Base-by-base conservation (phyloP, 2,797 vertebrate species). In the Carduelis carduelis region DNA sequence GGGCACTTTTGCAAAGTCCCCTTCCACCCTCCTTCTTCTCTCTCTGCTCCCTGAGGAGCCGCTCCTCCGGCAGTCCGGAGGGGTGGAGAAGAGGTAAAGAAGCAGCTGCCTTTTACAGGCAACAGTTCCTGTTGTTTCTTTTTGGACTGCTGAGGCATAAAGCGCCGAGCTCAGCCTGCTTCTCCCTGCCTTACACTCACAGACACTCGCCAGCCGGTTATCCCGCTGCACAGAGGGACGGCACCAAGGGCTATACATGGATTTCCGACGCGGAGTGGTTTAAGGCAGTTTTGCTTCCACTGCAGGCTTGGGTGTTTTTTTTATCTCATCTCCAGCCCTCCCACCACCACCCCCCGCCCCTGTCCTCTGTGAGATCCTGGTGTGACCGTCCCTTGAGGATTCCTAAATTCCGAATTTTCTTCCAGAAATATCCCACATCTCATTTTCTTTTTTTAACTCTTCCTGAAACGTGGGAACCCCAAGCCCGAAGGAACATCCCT, bases 81-180 rank as follows among this genome's bases (percentile, higher is more conserved):
- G 87, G 72, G 89, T 80, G 77, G 90, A 74, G 95, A 81, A 83
- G 83, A 92, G 68, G 90, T 91, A 41, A 75, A 80, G 92, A n/a
- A 72, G 77, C 88, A 81, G 89, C 85, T 91, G 90, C 93, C 83
- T 96, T 96, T 94, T 87, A 87, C 76, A 92, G 89, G 92, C 93
- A 96, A 96, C 91, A 87, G 63, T 82, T 86, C 83, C 63, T 35
- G 44, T 44, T 86, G 92, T 96, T 94, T 94, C 91, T 82, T 93
- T 96, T 84, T 53, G 63, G 69, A 79, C 35, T 61, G 49, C 78
- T 65, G 83, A 94, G 69, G 85, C 81, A 79, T 50, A 83, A 94
- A 93, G 71, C 6, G 30, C 49, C 1, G 7, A 34, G 83, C 61
- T 26, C 66, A 83, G 85, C 9, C 59, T 63, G 75, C 35, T 65